Conservation (phyloP, 2,113 vertebrate species). For the Cervus canadensis region DNA sequence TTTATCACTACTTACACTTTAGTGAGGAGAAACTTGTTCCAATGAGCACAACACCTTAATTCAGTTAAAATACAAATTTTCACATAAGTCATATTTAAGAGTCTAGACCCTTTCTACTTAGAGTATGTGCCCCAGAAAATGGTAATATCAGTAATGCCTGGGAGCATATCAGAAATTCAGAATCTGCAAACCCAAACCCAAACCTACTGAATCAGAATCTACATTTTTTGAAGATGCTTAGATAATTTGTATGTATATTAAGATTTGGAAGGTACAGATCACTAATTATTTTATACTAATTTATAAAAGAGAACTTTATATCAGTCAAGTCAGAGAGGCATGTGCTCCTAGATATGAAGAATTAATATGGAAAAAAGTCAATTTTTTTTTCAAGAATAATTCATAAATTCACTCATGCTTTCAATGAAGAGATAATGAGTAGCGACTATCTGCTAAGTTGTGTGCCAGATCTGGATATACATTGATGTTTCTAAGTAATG, state of each 20-base stretch:
- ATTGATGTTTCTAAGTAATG: background rate
- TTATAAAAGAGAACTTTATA: background rate
- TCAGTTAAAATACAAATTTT: conserved; percentile 11
- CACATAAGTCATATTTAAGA: background rate
- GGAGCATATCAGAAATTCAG: background rate
- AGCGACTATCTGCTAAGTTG: background rate
- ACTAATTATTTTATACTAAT: background rate
- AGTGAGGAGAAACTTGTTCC: background rate
- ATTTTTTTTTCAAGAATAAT: background rate
- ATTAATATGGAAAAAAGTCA: background rate
- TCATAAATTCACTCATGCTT: background rate
- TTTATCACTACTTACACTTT: background rate
- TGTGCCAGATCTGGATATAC: background rate
- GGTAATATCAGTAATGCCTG: background rate
- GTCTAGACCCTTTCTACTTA: background rate
- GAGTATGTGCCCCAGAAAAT: background rate
- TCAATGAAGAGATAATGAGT: background rate
- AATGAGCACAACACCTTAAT: background rate
- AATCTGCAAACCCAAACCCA: background rate
- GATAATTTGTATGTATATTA: background rate
- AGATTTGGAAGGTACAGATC: background rate
- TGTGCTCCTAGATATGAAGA: background rate
- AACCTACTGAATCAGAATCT: background rate
- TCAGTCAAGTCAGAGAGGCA: background rate
- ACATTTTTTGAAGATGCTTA: background rate